Evolutionary conservation across 2,888 invertebrate genomes (phyloP), one percentile per base, ranked within the genome.

Genomic region (Tachystola acroxantha): DNA sequence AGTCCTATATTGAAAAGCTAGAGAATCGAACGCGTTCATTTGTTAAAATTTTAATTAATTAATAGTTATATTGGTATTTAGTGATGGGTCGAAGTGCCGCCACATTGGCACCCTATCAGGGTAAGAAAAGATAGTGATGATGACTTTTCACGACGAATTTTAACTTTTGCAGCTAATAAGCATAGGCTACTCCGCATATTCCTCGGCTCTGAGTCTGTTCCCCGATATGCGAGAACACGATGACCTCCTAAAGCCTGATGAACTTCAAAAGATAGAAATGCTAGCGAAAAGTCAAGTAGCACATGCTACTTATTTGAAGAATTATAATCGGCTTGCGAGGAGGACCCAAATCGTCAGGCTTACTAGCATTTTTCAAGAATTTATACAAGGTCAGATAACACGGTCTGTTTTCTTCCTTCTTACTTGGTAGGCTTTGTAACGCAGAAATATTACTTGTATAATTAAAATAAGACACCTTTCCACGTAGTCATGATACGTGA

Each of bases 201-300:
- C 77, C 4, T 82, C 81, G 10, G 82, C 88, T 3, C 53, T 87
- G 7, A 87, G 88, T 46, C 56, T 87, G 2, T 88, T 85, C 44
- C 88, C 88, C 2, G 77, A 78, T 30, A 85, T 87, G 80, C 72
- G 70, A 45, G 84, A 87, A 37, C 84, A 87, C 13, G 78, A 79
- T 41, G 73, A 70, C 2, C 50, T 86, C 0, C 42, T 86, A 34
- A 74, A 57, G 7, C 46, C 58, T 0, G 71, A 74, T 13, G 85
- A 85, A 53, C 51, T 82, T 0, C 49, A 53, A 14, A 44, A 32
- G 0, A 73, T 84, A 37, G 69, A 75, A 52, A 44, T 43, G 3
- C 57, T 62, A 44, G 77, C 74, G 0, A 77, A 68, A 39, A 37
- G 54, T 2, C 68, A 72, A 42, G 61, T 57, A 16, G 53, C 69